Conservation (phyloP, 23 tunicate genomes). For the Styela clava region DNA sequence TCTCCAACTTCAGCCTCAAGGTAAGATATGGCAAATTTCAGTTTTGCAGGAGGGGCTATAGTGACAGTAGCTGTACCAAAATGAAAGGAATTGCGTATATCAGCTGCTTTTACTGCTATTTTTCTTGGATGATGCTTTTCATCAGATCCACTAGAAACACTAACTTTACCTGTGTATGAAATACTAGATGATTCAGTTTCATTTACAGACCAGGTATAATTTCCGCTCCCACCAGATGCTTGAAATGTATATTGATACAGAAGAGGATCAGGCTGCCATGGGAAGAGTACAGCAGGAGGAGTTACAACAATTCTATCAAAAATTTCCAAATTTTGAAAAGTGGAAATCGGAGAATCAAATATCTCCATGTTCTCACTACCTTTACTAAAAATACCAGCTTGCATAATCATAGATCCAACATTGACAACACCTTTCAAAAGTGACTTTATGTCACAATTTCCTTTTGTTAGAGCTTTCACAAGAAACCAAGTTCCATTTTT, state of each 20-base stretch:
- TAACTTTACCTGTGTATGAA: conserved; percentile 47
- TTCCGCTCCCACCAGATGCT: conserved; percentile 88
- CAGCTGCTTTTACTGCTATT: conserved; percentile 55
- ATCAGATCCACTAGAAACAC: conserved; percentile 23
- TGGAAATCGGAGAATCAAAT: conserved; percentile 39
- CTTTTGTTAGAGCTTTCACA: conserved; percentile 43
- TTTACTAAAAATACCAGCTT: conserved; percentile 2
- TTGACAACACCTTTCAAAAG: conserved; percentile 43
- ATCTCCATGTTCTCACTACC: not conserved
- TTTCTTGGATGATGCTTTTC: conserved; percentile 27
- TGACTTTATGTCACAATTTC: conserved; percentile 42
- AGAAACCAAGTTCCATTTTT: conserved; percentile 75
- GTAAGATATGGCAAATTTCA: conserved; percentile 52
- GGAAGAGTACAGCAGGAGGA: conserved; percentile 57
- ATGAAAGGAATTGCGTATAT: conserved; percentile 58
- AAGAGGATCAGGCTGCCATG: conserved; percentile 62
- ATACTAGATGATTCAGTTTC: conserved; percentile 39
- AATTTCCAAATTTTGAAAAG: conserved; percentile 49
- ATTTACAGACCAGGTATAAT: conserved; percentile 76
- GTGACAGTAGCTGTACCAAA: conserved; percentile 56
- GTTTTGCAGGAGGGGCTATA: conserved; percentile 41
- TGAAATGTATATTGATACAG: conserved; percentile 34
- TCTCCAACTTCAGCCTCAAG: conserved; percentile 67
- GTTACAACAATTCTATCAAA: conserved; percentile 51
- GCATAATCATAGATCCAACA: not conserved